Percentiles rank a stretch among this genome's conserved stretches.
phyloP scores from a whole-genome alignment of 2,113 vertebrate species.

The Oophaga pumilio region DNA sequence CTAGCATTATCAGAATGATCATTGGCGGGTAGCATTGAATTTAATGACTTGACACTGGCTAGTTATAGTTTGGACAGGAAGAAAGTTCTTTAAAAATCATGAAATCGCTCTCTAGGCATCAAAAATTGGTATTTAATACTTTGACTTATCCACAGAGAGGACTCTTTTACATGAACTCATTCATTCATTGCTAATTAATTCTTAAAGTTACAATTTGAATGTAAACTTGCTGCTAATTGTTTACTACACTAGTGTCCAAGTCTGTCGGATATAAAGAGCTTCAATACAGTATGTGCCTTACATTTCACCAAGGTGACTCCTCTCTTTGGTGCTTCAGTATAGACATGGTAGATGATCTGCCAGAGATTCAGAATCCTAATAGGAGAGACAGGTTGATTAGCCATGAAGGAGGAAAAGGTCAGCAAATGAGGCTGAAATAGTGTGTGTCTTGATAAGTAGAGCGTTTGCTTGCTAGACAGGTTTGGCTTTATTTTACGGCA shows the following conservation, averaged over 20 bases:
- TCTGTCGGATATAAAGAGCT: neutral
- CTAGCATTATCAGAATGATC: too few relatives aligned
- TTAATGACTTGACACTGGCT: too few relatives aligned
- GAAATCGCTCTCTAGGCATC: too few relatives aligned
- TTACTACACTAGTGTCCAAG: neutral
- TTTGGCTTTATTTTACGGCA: neutral
- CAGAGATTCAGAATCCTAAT: neutral
- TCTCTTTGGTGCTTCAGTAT: neutral
- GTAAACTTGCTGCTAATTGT: neutral
- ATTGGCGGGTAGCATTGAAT: too few relatives aligned
- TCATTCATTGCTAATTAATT: neutral
- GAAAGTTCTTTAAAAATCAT: too few relatives aligned
- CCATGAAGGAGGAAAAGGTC: conserved; percentile 37
- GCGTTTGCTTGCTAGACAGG: neutral
- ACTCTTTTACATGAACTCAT: too few relatives aligned
- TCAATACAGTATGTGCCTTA: too few relatives aligned
- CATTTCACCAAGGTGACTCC: neutral
- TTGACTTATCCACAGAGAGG: too few relatives aligned
- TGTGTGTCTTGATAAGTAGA: neutral
- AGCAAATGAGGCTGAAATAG: neutral
- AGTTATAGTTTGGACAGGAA: too few relatives aligned
- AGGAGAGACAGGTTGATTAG: conserved; percentile 30
- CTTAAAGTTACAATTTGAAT: neutral
- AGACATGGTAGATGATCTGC: neutral
- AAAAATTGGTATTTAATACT: too few relatives aligned